These are phyloP conservation scores for Aleiodes sp. DNA, from an alignment of 1,140 invertebrate species.

Conservation along the genomic window DNA sequence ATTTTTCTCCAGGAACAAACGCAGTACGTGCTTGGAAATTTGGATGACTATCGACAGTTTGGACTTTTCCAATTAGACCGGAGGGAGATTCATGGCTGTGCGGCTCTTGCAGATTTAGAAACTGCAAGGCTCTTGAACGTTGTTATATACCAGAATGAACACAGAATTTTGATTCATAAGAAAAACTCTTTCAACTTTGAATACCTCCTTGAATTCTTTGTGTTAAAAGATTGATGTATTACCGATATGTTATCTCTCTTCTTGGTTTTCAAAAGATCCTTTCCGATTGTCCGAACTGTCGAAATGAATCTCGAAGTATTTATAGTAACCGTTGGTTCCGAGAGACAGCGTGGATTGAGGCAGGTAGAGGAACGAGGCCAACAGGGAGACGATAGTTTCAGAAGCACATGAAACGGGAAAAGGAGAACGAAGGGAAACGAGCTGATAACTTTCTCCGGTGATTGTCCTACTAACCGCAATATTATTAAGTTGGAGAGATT, in stretches of 20 bases:
- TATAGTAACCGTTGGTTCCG: slow-evolving; percentile 24
- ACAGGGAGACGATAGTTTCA: slow-evolving; percentile 32
- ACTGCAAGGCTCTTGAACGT: not conserved
- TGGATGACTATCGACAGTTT: slow-evolving; percentile 44
- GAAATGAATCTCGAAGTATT: slow-evolving; percentile 10
- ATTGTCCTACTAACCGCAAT: slow-evolving; percentile 63
- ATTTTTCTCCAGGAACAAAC: slow-evolving; percentile 47
- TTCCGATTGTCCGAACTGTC: not conserved
- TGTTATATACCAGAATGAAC: slow-evolving; percentile 11
- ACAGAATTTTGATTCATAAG: not conserved
- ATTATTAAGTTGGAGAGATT: slow-evolving; percentile 55
- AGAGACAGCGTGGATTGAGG: slow-evolving; percentile 35
- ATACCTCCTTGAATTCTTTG: not conserved
- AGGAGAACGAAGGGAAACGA: slow-evolving; percentile 46
- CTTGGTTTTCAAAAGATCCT: not conserved
- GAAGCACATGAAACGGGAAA: slow-evolving; percentile 39
- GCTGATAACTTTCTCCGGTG: slow-evolving; percentile 61
- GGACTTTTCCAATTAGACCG: slow-evolving; percentile 59
- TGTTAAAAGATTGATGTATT: not conserved
- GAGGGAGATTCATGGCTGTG: slow-evolving; percentile 50
- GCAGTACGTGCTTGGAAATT: slow-evolving; percentile 55
- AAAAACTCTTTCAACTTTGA: slow-evolving; percentile 13
- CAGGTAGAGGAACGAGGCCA: slow-evolving; percentile 48
- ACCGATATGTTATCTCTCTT: not conserved
- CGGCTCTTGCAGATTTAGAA: slow-evolving; percentile 27